Evolutionary conservation across 2,888 invertebrate species (phyloP), one percentile per base, ranked within the genome.

Genomic region (Phaedon cochleariae): DNA sequence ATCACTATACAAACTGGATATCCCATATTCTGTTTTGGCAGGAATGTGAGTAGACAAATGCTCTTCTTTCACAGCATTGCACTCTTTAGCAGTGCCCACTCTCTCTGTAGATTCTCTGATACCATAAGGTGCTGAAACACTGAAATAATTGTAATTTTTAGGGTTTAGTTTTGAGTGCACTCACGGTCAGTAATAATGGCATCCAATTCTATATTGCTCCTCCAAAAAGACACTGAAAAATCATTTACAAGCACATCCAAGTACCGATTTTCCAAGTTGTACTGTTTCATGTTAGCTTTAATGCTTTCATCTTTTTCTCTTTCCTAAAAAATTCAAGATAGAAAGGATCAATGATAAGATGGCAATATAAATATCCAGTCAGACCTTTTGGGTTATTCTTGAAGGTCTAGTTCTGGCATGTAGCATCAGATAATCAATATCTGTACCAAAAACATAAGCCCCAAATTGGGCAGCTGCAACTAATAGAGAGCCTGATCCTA

Each of bases 171-270:
- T 26, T 6, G 9, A 41, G 21, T 18, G 22, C 37, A 57, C 92
- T 88, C 85, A 96, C 95, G 99, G 84, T 99, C 99, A 29, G 98
- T 97, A 63, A 99, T 90, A 67, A 99, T 96, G 31, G 95, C 92
- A 85, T 99, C 97, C 77, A 98, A 91, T 76, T 86, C 84, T 29
- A 93, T 79, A 0, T 85, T 84, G 0, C 88, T 84, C 67, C 87
- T 87, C 94, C 96, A 96, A 76, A 96, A 83, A 0, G 91, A 90
- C 74, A 90, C 87, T 0, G 98, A 93, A 79, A 97, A 94, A 85
- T 99, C 99, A 51, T 96, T 94, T 1, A 98, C 92, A 1, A 98
- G 79, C 0, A 95, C 93, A 80, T 97, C 97, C 52, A 98, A 77
- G 81, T 96, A 97, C 61, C 85, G 86, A 26, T 89, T 85, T 69